Evolutionary conservation across 2,888 invertebrate genomes (phyloP).

Genomic region (Esperia sulphurella): DNA sequence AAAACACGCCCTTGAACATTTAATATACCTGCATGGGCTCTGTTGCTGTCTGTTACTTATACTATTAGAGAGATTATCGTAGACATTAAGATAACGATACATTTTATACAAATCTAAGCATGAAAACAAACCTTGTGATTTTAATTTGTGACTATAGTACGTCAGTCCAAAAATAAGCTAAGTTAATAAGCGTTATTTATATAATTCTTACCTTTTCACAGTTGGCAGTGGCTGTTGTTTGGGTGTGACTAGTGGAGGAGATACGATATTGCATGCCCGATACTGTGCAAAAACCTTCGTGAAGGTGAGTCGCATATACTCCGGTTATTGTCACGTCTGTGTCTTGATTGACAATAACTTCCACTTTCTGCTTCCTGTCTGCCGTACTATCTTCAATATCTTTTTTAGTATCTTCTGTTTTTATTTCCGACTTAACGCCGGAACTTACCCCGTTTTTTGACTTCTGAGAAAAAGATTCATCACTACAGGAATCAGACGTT

Average conservation of each 20-base stretch:
- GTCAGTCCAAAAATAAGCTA: too few species aligned
- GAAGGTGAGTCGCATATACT: constrained; percentile 90
- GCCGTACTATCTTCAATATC: constrained; percentile 55
- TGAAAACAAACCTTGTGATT: too few species aligned
- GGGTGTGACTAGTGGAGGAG: constrained; percentile 91
- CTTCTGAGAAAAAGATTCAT: constrained; percentile 73
- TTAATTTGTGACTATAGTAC: too few species aligned
- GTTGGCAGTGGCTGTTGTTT: constrained; percentile 91
- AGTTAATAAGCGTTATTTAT: neutral
- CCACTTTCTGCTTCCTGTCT: constrained; percentile 80
- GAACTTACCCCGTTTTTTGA: constrained; percentile 73
- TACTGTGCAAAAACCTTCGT: constrained; percentile 91
- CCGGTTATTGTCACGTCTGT: constrained; percentile 93
- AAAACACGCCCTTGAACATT: too few species aligned
- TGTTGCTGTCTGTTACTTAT: neutral
- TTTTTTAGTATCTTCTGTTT: constrained; percentile 63
- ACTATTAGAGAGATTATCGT: too few species aligned
- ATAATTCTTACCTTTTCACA: constrained; percentile 79
- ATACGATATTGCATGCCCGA: constrained; percentile 93
- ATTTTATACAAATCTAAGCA: too few species aligned
- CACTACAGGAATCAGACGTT: constrained; percentile 77
- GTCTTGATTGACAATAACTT: constrained; percentile 91
- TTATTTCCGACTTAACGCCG: constrained; percentile 77
- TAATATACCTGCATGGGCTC: too few species aligned
- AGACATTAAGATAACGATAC: too few species aligned